These are phyloP conservation scores for Leucoraja erinaceus DNA, from an alignment of 2,113 vertebrate genomes.

Conservation along the genomic window DNA sequence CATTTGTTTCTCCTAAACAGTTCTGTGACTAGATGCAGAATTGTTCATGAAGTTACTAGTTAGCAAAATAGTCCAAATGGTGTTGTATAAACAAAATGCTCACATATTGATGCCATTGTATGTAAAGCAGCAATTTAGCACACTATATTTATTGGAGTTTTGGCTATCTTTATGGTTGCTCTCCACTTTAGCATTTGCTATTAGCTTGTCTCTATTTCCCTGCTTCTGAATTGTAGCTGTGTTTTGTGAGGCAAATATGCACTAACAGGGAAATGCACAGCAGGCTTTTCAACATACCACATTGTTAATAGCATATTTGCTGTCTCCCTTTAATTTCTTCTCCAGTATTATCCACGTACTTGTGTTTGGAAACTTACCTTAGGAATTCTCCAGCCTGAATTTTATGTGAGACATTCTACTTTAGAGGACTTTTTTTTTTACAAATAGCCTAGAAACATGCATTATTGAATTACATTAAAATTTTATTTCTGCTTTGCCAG, in stretches of 20 bases:
- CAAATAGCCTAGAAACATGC: neutral
- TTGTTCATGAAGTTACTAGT: neutral
- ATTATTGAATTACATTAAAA: neutral
- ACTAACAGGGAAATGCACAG: conserved; percentile 26
- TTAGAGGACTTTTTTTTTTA: neutral
- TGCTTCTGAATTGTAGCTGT: conserved; percentile 10
- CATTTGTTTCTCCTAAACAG: neutral
- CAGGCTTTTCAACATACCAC: neutral
- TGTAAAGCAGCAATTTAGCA: conserved; percentile 24
- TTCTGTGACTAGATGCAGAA: neutral
- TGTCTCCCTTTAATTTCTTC: neutral
- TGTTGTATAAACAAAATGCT: conserved; percentile 15
- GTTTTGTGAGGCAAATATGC: conserved; percentile 26
- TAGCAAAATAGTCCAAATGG: conserved; percentile 3
- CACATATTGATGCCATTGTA: conserved; percentile 16
- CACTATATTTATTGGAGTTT: conserved; percentile 29
- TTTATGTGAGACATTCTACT: conserved; percentile 19
- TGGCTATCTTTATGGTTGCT: conserved; percentile 21
- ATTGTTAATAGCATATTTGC: neutral
- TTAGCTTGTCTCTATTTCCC: conserved; percentile 4
- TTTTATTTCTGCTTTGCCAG: neutral
- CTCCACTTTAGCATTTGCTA: conserved; percentile 28
- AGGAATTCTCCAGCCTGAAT: neutral
- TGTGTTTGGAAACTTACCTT: neutral
- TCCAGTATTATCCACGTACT: neutral